Evolutionary conservation across 2,797 vertebrate species (phyloP), one percentile per base, ranked within the genome.

Genomic region (Spea hammondii): DNA sequence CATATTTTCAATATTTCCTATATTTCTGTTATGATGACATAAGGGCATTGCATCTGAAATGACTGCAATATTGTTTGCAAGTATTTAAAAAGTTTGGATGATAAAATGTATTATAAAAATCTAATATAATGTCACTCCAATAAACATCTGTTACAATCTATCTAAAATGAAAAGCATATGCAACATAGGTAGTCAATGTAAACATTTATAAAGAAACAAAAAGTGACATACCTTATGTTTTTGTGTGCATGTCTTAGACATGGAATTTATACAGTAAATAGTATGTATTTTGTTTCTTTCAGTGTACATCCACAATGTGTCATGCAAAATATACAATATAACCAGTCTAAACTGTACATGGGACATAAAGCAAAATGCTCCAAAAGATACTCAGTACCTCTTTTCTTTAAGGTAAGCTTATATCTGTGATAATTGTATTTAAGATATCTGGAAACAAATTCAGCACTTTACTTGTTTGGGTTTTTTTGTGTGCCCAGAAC

Each of bases 331-430:
- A 79, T 88, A 88, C 14, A 87, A 88, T 6, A 71, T 84, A 72
- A 84, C 82, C 54, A 81, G 70, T 77, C 82, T 90, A 78, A 89
- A 88, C 32, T 91, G 90, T 67, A 86, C 86, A 1, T 91, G 90
- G 90, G 4, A 74, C 1, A 74, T 84, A 50, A 83, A 80, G 83
- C 70, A 74, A 72, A 83, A 85, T 72, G 77, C 84, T 59, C 87
- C 89, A 74, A 64, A 81, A 50, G 78, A 83, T 51, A 79, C 65
- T 2, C 76, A 85, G 66, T 53, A 76, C 14, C 72, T 62, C 0
- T 72, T 80, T 76, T 53, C 59, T 46, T 67, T 80, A 65, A 71
- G 79, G 79, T 80, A 76, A 70, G 8, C 1, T 32, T 32, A 32
- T 6, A 46, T 65, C 17, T 46, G 4, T 4, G 11, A 17, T 45